phyloP scores from a whole-genome alignment of 2,113 vertebrate genomes.

The Gopherus flavomarginatus region DNA sequence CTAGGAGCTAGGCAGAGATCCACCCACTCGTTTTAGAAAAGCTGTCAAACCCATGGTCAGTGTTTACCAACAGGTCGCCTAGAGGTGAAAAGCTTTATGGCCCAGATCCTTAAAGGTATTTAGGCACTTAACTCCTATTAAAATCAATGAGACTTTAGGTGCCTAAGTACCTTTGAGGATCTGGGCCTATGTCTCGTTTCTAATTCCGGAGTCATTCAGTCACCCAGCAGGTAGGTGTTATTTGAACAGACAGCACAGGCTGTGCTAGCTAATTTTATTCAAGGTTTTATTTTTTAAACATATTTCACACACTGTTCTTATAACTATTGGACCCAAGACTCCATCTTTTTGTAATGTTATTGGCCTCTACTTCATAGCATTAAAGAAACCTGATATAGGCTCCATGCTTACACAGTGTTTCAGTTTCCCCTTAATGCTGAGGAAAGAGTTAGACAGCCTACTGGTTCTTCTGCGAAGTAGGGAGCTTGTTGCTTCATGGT shows the following conservation, averaged over 20 bases:
- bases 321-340: background rate
- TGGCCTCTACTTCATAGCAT: background rate
- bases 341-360: background rate
- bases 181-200: background rate
- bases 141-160: background rate
- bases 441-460: slow-evolving; percentile 86
- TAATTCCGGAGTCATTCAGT: background rate
- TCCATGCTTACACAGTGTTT: slow-evolving; percentile 83
- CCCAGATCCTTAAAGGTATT: background rate
- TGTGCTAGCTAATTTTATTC: background rate
- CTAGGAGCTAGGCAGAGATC: background rate
- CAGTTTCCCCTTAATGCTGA: slow-evolving; percentile 83
- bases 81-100: background rate
- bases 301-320: background rate
- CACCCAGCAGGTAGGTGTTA: background rate
- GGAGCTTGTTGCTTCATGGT: slow-evolving; percentile 61
- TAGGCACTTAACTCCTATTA: background rate
- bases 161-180: background rate
- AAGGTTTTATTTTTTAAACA: background rate
- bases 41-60: background rate
- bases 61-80: background rate
- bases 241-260: background rate
- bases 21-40: background rate
- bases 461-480: slow-evolving; percentile 77
- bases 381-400: background rate